Percentiles rank a stretch among this genome's conserved stretches.
Evolutionary conservation across 1,140 invertebrate genomes (phyloP).

Genomic region (Aphelenchoides fujianensis): DNA sequence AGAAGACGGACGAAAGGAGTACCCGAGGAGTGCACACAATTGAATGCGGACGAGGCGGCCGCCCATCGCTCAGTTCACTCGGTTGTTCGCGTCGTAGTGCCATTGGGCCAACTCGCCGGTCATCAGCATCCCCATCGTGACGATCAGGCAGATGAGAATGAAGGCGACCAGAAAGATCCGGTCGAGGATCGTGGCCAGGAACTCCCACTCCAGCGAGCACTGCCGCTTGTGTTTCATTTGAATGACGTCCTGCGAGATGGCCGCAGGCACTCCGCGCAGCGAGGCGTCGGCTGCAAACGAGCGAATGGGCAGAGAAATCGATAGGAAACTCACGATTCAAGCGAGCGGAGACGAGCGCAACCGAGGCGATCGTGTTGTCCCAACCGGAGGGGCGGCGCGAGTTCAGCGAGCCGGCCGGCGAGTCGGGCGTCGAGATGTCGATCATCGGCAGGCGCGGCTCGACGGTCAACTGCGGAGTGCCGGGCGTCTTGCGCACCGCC

Average conservation of each 20-base stretch:
- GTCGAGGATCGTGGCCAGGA: slow-evolving; percentile 58
- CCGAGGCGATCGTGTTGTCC: slow-evolving; percentile 49
- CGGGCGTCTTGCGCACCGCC: slow-evolving; percentile 13
- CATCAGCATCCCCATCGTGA: slow-evolving; percentile 58
- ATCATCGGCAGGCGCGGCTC: slow-evolving; percentile 47
- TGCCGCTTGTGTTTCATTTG: slow-evolving; percentile 52
- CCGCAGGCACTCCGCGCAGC: slow-evolving; percentile 1
- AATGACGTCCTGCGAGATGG: slow-evolving; percentile 35
- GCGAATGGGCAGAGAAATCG: neutral
- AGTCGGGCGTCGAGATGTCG: slow-evolving; percentile 46
- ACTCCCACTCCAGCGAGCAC: slow-evolving; percentile 59
- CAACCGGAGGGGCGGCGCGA: slow-evolving; percentile 40
- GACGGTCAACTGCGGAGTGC: slow-evolving; percentile 10
- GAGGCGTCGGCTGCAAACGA: slow-evolving; percentile 3
- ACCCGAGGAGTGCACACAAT: no score
- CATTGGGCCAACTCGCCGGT: slow-evolving; percentile 55
- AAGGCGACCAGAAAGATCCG: slow-evolving; percentile 56
- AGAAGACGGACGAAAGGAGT: no score
- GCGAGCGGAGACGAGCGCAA: slow-evolving; percentile 19
- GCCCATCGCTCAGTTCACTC: no score
- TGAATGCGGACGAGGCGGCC: no score
- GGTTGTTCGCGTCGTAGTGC: slow-evolving; percentile 39
- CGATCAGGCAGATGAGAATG: slow-evolving; percentile 44
- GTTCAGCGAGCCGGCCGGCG: slow-evolving; percentile 31
- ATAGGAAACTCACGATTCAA: slow-evolving; percentile 27